Evolutionary conservation across 2,797 vertebrate genomes (phyloP).

Genomic region (Antrozous pallidus): DNA sequence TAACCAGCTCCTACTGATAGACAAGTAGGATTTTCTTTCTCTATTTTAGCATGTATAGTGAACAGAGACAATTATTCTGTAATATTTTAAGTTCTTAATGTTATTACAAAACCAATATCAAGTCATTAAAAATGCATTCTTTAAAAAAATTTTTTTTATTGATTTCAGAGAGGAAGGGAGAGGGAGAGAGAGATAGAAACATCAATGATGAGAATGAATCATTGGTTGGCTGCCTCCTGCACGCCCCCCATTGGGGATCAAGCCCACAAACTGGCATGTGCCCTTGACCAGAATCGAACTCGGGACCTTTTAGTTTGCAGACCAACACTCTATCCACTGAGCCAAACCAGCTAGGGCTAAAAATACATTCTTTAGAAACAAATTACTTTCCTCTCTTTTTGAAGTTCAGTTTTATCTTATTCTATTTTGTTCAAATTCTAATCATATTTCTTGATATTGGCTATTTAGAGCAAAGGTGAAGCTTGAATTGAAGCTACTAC

Average conservation of each 20-base stretch:
- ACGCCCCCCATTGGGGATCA: too few relatives aligned
- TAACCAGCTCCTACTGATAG: not conserved
- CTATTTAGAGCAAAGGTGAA: not conserved
- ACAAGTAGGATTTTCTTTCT: not conserved
- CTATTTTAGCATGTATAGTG: not conserved
- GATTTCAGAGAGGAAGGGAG: too few relatives aligned
- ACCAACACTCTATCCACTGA: too few relatives aligned
- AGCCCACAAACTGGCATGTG: too few relatives aligned
- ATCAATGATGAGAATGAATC: too few relatives aligned
- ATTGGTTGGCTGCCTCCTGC: too few relatives aligned
- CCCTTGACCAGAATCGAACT: too few relatives aligned
- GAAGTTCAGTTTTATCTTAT: conserved; percentile 8
- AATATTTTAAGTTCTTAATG: conserved; percentile 13
- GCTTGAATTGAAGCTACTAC: not conserved
- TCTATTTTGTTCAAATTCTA: conserved; percentile 2
- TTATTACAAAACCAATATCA: not conserved
- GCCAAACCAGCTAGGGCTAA: not conserved
- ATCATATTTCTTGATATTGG: conserved; percentile 22
- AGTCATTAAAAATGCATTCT: not conserved
- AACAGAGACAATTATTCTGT: not conserved
- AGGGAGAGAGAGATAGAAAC: too few relatives aligned
- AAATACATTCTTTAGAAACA: not conserved
- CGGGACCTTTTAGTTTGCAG: too few relatives aligned
- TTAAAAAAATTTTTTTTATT: not conserved
- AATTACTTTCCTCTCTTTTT: not conserved